Base-by-base conservation (phyloP, 2,888 invertebrate genomes). In the Ferdinandea cuprea region DNA sequence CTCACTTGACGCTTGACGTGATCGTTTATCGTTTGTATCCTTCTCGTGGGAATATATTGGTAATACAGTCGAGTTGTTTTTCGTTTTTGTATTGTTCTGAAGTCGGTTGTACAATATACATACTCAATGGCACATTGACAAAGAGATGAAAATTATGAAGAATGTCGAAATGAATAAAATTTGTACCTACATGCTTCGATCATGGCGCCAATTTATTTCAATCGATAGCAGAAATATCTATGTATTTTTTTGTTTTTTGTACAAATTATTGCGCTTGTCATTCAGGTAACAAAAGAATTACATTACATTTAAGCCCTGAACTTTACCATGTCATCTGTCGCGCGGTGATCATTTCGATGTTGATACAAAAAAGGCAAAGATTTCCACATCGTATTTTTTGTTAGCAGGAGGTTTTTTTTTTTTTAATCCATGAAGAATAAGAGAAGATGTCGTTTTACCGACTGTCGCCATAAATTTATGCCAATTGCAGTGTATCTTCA, bases 1-100 rank as follows among this genome's bases (percentile, higher is more conserved):
- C 19, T 63, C 61, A 54, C 65, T 61, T 54, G 40, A 72, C 17
- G 78, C 44, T 71, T 48, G 69, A 63, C 25, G 21, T 66, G 65
- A 65, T 65, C 44, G 65, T 65, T 65, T 35, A 72, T 72, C 44
- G 35, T 19, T 28, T 50, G 28, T 17, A 35, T 25, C 66, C 52
- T 56, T 59, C 65, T 42, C 66, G 66, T 73, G 52, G 59, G 73
- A 73, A 61, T 72, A 15, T 13, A 42, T 40, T 35, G 42, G 32
- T 5, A 32, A 56, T 44, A 32, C 13, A 7, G 46, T n/a, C 13
- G 2, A 13, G 5, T 4, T 7, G 37, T 32, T 21, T 40, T 21
- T 19, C 13, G 8, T 4, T 1, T 15, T 44, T 44, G 19, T 9
- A 8, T 32, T n/a, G n/a, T n/a, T n/a, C n/a, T n/a, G n/a, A n/a